Conservation (phyloP, 2,888 invertebrate species). For the Melipona bicolor region DNA sequence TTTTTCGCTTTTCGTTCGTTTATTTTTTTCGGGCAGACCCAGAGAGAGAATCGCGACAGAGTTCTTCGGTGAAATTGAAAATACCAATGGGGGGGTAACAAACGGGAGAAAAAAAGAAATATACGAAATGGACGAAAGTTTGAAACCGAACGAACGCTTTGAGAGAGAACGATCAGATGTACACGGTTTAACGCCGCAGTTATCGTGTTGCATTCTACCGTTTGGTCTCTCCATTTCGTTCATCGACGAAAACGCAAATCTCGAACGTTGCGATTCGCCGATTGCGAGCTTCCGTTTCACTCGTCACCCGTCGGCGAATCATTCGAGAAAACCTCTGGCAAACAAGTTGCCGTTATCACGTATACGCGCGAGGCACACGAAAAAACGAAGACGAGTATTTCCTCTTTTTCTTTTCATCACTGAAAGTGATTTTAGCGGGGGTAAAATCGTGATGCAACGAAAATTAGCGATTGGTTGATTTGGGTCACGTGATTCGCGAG, state of each 20-base stretch:
- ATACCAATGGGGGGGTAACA: neutral
- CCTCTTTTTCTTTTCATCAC: too few species aligned
- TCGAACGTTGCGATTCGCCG: neutral
- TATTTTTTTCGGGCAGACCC: neutral
- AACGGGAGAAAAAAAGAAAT: neutral
- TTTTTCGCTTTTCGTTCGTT: neutral
- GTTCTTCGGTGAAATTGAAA: neutral
- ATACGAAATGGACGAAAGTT: neutral
- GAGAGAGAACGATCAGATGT: neutral
- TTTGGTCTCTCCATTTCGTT: neutral
- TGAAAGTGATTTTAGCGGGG: too few species aligned
- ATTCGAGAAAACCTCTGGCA: neutral
- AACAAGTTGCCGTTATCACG: neutral
- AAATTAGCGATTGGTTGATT: too few species aligned
- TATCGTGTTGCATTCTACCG: constrained; percentile 25
- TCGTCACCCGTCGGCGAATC: too few species aligned
- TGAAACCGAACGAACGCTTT: neutral
- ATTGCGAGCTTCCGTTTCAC: neutral
- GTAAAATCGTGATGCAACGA: too few species aligned
- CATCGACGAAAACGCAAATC: constrained; percentile 3
- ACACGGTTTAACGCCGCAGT: constrained; percentile 16
- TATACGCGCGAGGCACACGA: neutral
- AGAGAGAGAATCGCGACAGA: neutral
- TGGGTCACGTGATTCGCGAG: too few species aligned
- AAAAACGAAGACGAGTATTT: neutral